Base-by-base conservation (phyloP, 2,888 invertebrate genomes). In the Morinoia aosen region DNA sequence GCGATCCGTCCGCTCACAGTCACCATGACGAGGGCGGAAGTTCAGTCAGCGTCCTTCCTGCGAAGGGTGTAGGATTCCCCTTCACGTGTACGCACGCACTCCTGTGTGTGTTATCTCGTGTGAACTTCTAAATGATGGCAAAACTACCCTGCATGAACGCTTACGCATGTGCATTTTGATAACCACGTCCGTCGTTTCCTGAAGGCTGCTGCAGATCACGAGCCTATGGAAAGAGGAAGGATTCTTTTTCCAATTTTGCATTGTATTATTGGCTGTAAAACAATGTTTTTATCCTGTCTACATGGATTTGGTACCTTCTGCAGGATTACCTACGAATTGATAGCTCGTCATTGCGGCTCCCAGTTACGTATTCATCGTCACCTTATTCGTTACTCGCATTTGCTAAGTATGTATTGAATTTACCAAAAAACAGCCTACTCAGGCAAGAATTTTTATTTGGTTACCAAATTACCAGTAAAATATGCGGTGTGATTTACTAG, bases 61-160 rank as follows among this genome's bases (percentile, higher is more conserved):
- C 48, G 90, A 40, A 90, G 90, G 40, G 90, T 48, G 90, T 19
- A 48, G 90, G 90, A 48, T 16, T 90, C 88, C 25, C 90, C 90
- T 40, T 90, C 16, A 90, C 48, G 40, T 90, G 90, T 90, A 48
- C 90, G 14, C 40, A 8, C 25, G 25, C 33, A 76, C 76, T 76
- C 33, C 76, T 76, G 76, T 33, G 25, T 19, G 64, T 33, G 8
- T 76, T 10, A 33, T 76, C 33, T 76, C 76, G 19, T 19, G 76
- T 76, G 76, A 76, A 76, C 76, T 76, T 8, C 76, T 76, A 33
- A 76, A 76, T 76, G 76, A 76, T 33, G 76, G 10, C 25, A 33
- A 76, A 95, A 40, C 90, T 58, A 90, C 39, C 91, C 33, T n/a
- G 39, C 95, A 39, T 57, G 19, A 94, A 90, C 64, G n/a, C 95